Percentiles rank a stretch among this genome's conserved stretches.
Evolutionary conservation across 1,140 invertebrate genomes (phyloP).

Genomic region (Aphidius gifuensis): DNA sequence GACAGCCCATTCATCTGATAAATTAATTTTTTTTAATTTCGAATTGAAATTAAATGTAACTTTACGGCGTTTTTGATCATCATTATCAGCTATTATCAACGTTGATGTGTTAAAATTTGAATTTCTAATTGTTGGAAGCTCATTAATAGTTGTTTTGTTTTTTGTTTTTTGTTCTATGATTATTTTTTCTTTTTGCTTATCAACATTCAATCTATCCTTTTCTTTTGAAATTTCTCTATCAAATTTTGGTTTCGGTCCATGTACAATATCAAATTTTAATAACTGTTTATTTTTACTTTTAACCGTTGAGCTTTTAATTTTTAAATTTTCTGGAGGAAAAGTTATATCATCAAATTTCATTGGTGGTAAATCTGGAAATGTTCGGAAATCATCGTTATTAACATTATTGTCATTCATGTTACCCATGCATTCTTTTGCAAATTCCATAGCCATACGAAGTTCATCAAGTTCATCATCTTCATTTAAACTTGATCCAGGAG

Average conservation of each 20-base stretch:
- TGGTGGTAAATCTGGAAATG: slow-evolving; percentile 25
- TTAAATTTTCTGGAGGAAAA: no score
- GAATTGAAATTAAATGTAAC: slow-evolving; percentile 42
- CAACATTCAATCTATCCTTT: slow-evolving; percentile 7
- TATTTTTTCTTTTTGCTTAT: slow-evolving; percentile 17
- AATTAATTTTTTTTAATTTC: slow-evolving; percentile 37
- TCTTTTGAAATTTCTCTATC: slow-evolving; percentile 7
- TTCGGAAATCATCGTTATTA: slow-evolving; percentile 23
- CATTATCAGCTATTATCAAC: not conserved
- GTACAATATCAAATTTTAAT: no score
- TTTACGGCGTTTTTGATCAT: slow-evolving; percentile 33
- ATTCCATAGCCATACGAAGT: slow-evolving; percentile 48
- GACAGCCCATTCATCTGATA: slow-evolving; percentile 34
- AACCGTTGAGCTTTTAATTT: no score
- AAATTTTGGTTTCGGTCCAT: slow-evolving; percentile 5
- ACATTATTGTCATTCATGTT: slow-evolving; percentile 14
- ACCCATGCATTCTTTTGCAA: slow-evolving; percentile 45
- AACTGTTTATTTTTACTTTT: no score
- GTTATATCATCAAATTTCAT: not conserved
- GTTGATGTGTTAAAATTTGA: not conserved
- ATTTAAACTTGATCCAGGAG: slow-evolving; percentile 1
- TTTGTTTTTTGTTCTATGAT: not conserved
- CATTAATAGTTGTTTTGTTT: not conserved
- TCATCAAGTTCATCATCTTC: slow-evolving; percentile 44
- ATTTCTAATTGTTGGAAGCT: not conserved